A percentile compares a stretch with the other conserved stretches of the same genome.
Conservation (phyloP, 2,797 vertebrate species). For the Peromyscus nudipes region DNA sequence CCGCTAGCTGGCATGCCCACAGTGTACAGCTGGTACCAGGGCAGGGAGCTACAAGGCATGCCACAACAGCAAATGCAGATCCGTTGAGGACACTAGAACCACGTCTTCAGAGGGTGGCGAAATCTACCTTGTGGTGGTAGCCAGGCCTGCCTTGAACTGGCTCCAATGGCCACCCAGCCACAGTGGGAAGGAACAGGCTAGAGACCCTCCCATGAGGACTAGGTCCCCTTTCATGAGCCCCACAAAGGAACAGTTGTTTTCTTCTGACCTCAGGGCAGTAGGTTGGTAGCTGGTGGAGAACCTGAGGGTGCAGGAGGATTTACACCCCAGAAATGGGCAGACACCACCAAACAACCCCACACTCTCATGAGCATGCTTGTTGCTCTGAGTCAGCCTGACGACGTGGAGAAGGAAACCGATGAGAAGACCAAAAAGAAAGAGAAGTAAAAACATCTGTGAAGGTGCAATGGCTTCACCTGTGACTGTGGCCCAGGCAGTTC, state of each 20-base stretch:
- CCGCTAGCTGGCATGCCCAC: accelerated
- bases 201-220: accelerated
- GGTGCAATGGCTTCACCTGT: accelerated
- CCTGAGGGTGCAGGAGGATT: background rate
- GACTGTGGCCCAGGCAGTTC: background rate
- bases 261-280: background rate
- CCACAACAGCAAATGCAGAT: background rate
- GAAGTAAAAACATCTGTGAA: background rate
- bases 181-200: background rate
- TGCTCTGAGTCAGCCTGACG: background rate
- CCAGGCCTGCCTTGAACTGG: background rate
- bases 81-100: background rate
- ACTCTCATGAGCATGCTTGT: background rate
- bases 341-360: no score
- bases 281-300: background rate
- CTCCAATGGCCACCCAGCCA: no score
- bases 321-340: background rate
- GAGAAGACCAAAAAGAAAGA: background rate
- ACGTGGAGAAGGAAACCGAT: background rate
- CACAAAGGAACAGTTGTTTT: background rate
- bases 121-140: background rate
- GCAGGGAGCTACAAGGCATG: no score
- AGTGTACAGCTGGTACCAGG: accelerated
- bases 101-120: background rate
- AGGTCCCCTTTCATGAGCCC: background rate